A percentile compares a stretch with the other conserved stretches of the same genome.
phyloP scores from a whole-genome alignment of 2,888 invertebrate genomes.

The Apodemia zela region DNA sequence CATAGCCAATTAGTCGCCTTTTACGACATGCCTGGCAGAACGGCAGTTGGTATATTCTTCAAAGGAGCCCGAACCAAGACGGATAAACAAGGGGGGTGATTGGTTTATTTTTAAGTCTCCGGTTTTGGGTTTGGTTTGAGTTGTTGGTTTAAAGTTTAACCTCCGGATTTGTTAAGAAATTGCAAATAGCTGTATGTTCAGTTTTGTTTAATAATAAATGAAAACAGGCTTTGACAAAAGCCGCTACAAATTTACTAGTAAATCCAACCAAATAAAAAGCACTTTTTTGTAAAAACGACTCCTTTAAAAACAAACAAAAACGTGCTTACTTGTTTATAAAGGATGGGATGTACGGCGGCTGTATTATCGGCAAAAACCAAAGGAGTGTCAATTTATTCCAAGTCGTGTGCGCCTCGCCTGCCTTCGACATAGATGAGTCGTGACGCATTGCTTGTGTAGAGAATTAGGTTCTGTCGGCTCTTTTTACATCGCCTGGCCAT shows the following conservation, averaged over 20 bases:
- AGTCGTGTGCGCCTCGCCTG: conserved; percentile 55
- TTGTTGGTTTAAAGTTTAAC: too few relatives aligned
- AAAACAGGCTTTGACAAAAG: neutral
- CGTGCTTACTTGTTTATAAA: conserved; percentile 8
- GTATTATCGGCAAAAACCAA: conserved; percentile 13
- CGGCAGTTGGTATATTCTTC: too few relatives aligned
- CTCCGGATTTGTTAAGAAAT: too few relatives aligned
- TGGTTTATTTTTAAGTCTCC: too few relatives aligned
- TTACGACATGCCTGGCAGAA: too few relatives aligned
- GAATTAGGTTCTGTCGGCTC: conserved; percentile 55
- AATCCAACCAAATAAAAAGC: neutral
- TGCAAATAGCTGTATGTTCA: too few relatives aligned
- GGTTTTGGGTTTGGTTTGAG: too few relatives aligned
- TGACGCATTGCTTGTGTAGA: conserved; percentile 50
- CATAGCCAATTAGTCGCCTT: too few relatives aligned
- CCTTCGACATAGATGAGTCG: conserved; percentile 43
- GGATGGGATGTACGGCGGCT: conserved; percentile 5
- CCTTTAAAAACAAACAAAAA: conserved; percentile 11
- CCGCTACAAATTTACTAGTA: neutral
- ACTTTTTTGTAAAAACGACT: conserved; percentile 2
- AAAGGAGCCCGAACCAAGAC: too few relatives aligned
- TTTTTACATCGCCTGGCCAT: conserved; percentile 1
- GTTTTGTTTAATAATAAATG: neutral
- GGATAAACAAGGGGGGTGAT: too few relatives aligned
- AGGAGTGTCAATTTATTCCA: conserved; percentile 61